Evolutionary conservation across 2,113 vertebrate genomes (phyloP).

Genomic region (Pteruthius melanotis): DNA sequence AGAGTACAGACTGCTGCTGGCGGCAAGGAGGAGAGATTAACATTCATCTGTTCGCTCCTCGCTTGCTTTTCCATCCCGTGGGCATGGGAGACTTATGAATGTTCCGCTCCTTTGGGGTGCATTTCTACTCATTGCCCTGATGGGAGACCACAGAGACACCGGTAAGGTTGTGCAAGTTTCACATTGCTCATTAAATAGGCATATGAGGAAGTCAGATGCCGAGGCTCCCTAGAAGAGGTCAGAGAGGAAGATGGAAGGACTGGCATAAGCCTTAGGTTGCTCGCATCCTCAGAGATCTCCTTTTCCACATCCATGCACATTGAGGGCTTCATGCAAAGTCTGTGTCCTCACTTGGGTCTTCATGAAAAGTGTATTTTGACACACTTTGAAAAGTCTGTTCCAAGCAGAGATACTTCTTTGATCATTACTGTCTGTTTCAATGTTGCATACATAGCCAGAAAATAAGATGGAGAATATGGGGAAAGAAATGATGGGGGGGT

Average conservation of each 20-base stretch:
- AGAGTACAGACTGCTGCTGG: slow-evolving; percentile 50
- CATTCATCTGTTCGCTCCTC: slow-evolving; percentile 37
- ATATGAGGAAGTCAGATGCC: not conserved
- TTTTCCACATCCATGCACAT: not conserved
- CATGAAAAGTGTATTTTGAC: not conserved
- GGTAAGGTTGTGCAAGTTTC: not conserved
- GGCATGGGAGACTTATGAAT: not conserved
- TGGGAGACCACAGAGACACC: not conserved
- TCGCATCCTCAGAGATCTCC: not conserved
- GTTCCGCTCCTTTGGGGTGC: not conserved
- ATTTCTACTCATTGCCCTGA: not conserved
- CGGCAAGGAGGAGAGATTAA: slow-evolving; percentile 21
- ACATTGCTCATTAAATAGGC: not conserved
- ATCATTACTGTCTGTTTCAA: not conserved
- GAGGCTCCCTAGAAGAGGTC: not conserved
- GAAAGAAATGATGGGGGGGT: not conserved
- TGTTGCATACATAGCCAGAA: not conserved
- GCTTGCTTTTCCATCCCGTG: not conserved
- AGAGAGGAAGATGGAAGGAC: not conserved
- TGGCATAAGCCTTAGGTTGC: not conserved
- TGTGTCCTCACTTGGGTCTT: not conserved
- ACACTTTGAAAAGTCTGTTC: not conserved
- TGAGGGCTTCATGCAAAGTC: not conserved
- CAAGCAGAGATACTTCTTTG: not conserved
- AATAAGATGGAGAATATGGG: not conserved